These are phyloP conservation scores for Andrena chrysosceles DNA, from an alignment of 2,888 invertebrate species.

Conservation along the genomic window DNA sequence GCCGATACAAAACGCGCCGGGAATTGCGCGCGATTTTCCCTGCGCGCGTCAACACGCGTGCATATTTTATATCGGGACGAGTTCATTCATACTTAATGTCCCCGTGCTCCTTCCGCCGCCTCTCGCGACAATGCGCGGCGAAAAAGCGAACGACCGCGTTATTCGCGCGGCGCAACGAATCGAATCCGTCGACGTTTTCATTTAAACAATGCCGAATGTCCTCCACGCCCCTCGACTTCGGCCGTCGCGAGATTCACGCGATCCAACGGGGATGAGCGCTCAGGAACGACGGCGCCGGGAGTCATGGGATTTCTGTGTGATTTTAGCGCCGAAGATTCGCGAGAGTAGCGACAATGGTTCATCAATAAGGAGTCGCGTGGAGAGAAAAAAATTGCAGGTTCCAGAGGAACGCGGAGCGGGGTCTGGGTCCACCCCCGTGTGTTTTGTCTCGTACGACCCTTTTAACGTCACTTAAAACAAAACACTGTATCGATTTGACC, in stretches of 20 bases:
- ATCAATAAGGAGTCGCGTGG: constrained; percentile 31
- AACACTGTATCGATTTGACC: constrained; percentile 77
- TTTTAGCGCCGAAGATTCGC: background rate
- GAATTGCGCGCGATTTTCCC: constrained; percentile 41
- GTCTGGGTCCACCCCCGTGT: constrained; percentile 36
- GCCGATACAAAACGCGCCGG: constrained; percentile 41
- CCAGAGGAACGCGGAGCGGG: background rate
- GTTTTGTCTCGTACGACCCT: constrained; percentile 73
- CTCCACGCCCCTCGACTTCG: background rate
- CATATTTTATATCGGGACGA: constrained; percentile 59
- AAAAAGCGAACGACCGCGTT: background rate
- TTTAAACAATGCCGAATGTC: background rate
- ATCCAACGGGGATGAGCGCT: background rate
- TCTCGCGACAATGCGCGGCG: background rate
- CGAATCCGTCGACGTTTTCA: background rate
- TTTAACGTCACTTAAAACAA: constrained; percentile 77
- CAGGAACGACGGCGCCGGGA: background rate
- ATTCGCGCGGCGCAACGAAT: background rate
- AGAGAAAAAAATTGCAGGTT: constrained; percentile 20
- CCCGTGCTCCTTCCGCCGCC: constrained; percentile 26
- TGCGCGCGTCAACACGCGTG: background rate
- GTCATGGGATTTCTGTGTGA: background rate
- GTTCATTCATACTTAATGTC: constrained; percentile 54
- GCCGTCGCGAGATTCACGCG: constrained; percentile 13
- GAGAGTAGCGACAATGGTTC: constrained; percentile 32